These are phyloP conservation scores for Anoplolepis gracilipes DNA, from an alignment of 1,140 invertebrate species.

Conservation along the genomic window DNA sequence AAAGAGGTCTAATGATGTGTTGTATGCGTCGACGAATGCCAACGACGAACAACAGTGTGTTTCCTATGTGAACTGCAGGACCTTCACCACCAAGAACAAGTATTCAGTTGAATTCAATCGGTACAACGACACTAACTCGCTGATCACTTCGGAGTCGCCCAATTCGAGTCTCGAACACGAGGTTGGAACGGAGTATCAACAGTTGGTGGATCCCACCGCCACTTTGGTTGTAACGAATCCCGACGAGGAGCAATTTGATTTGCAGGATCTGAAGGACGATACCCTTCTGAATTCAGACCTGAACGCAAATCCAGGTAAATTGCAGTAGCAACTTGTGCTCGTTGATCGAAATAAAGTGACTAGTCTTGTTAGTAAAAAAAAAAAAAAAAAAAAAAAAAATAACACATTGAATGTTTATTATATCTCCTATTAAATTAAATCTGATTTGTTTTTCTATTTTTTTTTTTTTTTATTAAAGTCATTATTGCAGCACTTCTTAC, in stretches of 20 bases:
- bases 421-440: background rate
- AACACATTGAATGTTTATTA: background rate
- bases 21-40: background rate
- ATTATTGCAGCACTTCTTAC: background rate
- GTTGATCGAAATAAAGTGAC: slow-evolving; percentile 48
- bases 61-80: slow-evolving; percentile 50
- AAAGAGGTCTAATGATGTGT: slow-evolving; percentile 43
- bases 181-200: slow-evolving; percentile 58
- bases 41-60: slow-evolving; percentile 12
- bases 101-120: slow-evolving; percentile 40
- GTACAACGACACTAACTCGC: background rate
- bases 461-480: background rate
- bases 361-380: slow-evolving; percentile 3
- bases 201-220: slow-evolving; percentile 44
- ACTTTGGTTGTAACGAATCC: slow-evolving; percentile 7
- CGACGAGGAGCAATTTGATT: slow-evolving; percentile 54
- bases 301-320: slow-evolving; percentile 73
- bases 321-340: background rate
- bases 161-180: slow-evolving; percentile 49
- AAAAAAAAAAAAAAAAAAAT: no score
- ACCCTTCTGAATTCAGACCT: slow-evolving; percentile 65
- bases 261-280: slow-evolving; percentile 72
- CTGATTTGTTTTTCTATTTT: no score
- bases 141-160: slow-evolving; percentile 49
- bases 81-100: slow-evolving; percentile 29